Conservation (phyloP, 2,888 invertebrate genomes). For the Folsomia manolachei region DNA sequence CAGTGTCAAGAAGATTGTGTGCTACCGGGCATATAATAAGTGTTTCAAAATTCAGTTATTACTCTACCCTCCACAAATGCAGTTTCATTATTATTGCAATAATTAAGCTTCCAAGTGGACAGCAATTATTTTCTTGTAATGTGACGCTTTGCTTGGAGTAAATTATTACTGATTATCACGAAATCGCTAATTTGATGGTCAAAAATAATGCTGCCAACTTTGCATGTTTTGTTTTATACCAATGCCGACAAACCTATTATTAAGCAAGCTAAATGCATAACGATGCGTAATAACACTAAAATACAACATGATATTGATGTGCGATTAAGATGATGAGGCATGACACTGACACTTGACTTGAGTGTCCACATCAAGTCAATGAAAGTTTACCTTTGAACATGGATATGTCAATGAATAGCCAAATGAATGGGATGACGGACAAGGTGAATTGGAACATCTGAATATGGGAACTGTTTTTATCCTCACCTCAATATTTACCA, state of each 20-base stretch:
- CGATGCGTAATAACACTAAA: not conserved
- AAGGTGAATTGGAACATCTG: not conserved
- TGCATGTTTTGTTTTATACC: not conserved
- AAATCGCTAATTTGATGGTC: not conserved
- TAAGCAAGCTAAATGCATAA: not conserved
- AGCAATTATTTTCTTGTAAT: not conserved
- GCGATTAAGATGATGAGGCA: not conserved
- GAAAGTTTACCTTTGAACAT: not conserved
- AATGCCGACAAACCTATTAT: not conserved
- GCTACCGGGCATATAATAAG: too few relatives aligned
- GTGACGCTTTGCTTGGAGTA: too few relatives aligned
- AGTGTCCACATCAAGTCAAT: not conserved
- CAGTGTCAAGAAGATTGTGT: too few relatives aligned
- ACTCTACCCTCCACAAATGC: too few relatives aligned
- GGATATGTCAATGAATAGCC: not conserved
- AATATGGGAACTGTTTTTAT: not conserved
- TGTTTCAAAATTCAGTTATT: too few relatives aligned
- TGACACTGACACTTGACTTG: too few relatives aligned
- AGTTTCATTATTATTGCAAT: too few relatives aligned
- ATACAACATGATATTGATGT: not conserved
- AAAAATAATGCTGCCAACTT: not conserved
- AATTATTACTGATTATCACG: not conserved
- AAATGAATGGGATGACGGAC: not conserved
- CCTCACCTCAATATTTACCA: not conserved
- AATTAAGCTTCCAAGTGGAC: too few relatives aligned